These are phyloP conservation scores for Drosophila aldrichi DNA, from an alignment of 2,888 invertebrate genomes.

Conservation along the genomic window DNA sequence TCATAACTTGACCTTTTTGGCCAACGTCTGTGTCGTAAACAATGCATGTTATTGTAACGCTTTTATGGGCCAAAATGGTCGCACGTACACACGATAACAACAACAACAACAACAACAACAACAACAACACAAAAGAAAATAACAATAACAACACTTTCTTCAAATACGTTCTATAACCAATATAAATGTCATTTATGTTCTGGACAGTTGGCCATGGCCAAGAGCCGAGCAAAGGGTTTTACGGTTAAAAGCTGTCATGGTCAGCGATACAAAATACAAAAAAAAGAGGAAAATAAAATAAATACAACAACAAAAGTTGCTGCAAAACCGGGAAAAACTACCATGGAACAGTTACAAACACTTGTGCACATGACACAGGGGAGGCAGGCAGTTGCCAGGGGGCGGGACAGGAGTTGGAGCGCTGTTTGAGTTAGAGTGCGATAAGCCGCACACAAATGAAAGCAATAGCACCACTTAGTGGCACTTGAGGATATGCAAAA, in stretches of 20 bases:
- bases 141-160: constrained; percentile 50
- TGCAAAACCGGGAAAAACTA: constrained; percentile 27
- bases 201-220: constrained; percentile 59
- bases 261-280: constrained; percentile 61
- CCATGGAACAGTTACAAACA: constrained; percentile 48
- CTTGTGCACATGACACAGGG: constrained; percentile 58
- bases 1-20: constrained; percentile 73
- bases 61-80: constrained; percentile 66
- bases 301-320: constrained; percentile 7
- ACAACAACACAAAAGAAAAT: neutral
- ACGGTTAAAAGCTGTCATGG: constrained; percentile 67
- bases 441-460: constrained; percentile 71
- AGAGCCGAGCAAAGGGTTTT: constrained; percentile 21
- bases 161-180: constrained; percentile 75
- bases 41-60: constrained; percentile 64
- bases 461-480: constrained; percentile 79
- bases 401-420: constrained; percentile 4
- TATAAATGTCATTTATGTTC: constrained; percentile 79
- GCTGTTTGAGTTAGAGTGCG: constrained; percentile 57
- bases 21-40: constrained; percentile 59
- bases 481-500: constrained; percentile 79
- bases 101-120: constrained; percentile 14
- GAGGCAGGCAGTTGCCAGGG: neutral
- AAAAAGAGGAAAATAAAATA: neutral
- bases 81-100: constrained; percentile 64